Base-by-base conservation (phyloP, 2,888 invertebrate genomes). In the Habroteleia sp. region DNA sequence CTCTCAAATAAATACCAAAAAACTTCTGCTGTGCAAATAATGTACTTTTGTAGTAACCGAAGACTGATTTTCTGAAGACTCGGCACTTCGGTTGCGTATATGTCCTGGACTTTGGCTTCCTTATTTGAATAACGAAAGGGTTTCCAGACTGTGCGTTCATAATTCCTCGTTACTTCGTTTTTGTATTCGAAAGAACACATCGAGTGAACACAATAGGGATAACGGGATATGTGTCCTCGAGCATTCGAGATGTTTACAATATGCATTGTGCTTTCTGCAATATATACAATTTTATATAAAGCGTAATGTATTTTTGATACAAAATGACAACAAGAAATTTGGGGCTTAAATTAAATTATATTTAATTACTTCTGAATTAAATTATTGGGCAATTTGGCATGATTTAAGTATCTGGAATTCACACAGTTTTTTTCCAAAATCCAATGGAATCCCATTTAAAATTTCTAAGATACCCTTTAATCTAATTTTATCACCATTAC, bases 1-100 rank as follows among this genome's bases (percentile, higher is more conserved):
- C 50, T 69, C 4, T 69, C 52, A 3, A 20, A n/a, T 2, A 58
- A 13, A 25, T 60, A 60, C 69, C 68, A 68, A n/a, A 50, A 11
- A 7, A 58, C 8, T n/a, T 68, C 68, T 0, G 68, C 68, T 2
- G 58, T 58, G 3, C 35, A 23, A n/a, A 68, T 13, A 20, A 68
- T 68, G 7, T 58, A 50, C 11, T 27, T 39, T 13, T 68, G 50
- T 2, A 68, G 14, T 3, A 68, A 17, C 1, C 27, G 33, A 1
- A 58, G 33, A 6, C 58, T 58, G 17, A 68, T 58, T 1, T 5
- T 41, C 10, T 58, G 68, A 0, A 68, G 29, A 16, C 58, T 68
- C 0, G 68, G 68, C 0, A 58, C 50, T 10, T 10, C 68, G 4
- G 5, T 23, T 1, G 48, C 2, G 6, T 68, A 68, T 6, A 66